These are phyloP conservation scores for Augiades crinisus DNA, from an alignment of 2,888 invertebrate species.

Conservation along the genomic window DNA sequence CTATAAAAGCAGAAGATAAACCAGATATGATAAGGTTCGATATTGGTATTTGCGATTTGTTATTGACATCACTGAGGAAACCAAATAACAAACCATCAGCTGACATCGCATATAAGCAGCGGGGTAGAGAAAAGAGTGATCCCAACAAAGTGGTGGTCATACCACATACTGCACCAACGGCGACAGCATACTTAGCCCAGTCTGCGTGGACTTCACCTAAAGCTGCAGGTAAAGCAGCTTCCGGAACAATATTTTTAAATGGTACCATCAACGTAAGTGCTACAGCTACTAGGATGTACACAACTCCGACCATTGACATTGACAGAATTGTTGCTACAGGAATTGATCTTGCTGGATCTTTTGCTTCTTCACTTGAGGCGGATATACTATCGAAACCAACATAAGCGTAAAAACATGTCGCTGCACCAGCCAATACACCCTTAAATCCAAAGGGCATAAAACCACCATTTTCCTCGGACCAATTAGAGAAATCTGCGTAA, in stretches of 20 bases:
- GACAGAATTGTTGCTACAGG: constrained; percentile 91
- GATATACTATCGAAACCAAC: constrained; percentile 96
- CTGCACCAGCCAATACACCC: constrained; percentile 91
- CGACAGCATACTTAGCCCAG: constrained; percentile 93
- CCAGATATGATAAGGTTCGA: constrained; percentile 90
- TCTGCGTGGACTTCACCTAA: constrained; percentile 87
- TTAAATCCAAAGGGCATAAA: constrained; percentile 89
- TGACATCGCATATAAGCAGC: constrained; percentile 95
- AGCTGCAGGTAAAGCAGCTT: constrained; percentile 90
- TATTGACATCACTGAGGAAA: constrained; percentile 88
- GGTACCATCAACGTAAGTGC: constrained; percentile 92
- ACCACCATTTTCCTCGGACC: constrained; percentile 87
- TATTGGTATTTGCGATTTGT: constrained; percentile 90
- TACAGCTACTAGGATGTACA: constrained; percentile 91
- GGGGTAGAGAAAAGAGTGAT: constrained; percentile 91
- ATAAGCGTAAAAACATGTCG: constrained; percentile 95
- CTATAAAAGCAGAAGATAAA: constrained; percentile 87
- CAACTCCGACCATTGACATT: constrained; percentile 89
- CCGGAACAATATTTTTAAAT: constrained; percentile 86
- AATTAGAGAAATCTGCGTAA: constrained; percentile 90
- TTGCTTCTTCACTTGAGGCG: constrained; percentile 93
- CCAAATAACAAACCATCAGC: constrained; percentile 92
- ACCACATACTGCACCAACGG: constrained; percentile 93
- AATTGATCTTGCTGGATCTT: constrained; percentile 89
- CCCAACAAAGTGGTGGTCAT: constrained; percentile 95